Evolutionary conservation across 2,797 vertebrate species (phyloP).

Genomic region (Lutjanus campechanus): DNA sequence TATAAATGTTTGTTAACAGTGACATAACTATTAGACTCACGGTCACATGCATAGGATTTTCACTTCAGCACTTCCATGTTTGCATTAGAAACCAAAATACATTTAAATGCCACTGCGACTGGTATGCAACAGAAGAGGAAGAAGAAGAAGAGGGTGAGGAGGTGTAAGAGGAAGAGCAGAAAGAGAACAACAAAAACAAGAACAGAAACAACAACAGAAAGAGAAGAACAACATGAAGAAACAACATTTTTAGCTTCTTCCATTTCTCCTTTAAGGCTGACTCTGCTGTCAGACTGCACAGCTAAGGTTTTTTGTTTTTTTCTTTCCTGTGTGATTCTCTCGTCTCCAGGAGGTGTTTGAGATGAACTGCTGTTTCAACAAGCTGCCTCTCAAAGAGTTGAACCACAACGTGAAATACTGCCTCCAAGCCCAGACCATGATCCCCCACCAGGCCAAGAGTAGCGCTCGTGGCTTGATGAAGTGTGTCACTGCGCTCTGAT

Average conservation of each 20-base stretch:
- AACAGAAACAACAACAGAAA: slow-evolving; percentile 15
- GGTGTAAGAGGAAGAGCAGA: slow-evolving; percentile 41
- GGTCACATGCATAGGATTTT: not conserved
- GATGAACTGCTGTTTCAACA: slow-evolving; percentile 63
- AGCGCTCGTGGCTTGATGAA: slow-evolving; percentile 66
- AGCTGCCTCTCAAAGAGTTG: slow-evolving; percentile 68
- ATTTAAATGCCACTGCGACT: not conserved
- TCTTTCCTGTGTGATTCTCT: not conserved
- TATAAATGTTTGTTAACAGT: no score
- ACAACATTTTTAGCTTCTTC: not conserved
- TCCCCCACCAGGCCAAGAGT: slow-evolving; percentile 64
- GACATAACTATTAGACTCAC: no score
- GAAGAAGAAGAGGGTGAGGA: slow-evolving; percentile 5
- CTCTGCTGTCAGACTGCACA: not conserved
- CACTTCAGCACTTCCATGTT: not conserved
- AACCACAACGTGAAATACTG: slow-evolving; percentile 76
- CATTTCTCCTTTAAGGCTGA: not conserved
- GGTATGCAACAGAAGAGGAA: slow-evolving; percentile 30
- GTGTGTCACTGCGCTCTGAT: slow-evolving; percentile 77
- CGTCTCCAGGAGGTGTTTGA: slow-evolving; percentile 70
- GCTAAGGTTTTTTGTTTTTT: no score
- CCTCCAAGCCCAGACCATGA: slow-evolving; percentile 75
- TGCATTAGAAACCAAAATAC: not conserved
- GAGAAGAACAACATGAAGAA: not conserved
- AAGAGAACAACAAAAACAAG: slow-evolving; percentile 6